Base-by-base conservation (phyloP, 2,113 vertebrate species). In the Rattus rattus region DNA sequence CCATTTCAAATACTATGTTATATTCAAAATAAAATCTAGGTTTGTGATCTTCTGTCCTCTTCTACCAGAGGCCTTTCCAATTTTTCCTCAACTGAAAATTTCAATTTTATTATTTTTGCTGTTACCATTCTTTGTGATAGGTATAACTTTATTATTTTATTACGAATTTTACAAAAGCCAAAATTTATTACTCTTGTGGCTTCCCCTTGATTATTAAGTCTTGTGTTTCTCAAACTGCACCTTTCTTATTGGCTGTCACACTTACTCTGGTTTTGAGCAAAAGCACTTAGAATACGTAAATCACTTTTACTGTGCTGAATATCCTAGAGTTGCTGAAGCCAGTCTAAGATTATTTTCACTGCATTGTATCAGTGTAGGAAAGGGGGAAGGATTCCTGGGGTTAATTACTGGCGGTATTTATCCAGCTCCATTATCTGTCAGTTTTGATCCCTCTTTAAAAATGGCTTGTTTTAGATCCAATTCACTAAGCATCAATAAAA, bases 401-500 rank as follows among this genome's bases (percentile, higher is more conserved):
- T 98, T 3, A 98, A 98, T 98, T 97, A 97, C 93, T 97, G 79
- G 94, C 95, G 96, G 87, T 98, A 90, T 98, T 98, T 98, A 98
- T 73, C 93, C 75, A 96, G 95, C 97, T 96, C 96, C 52, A 39
- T 70, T 96, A 96, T 97, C 97, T 98, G 97, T 98, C 96, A 97
- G 94, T 86, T 98, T 98, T 97, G 63, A 92, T 96, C 98, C 88
- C 72, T 36, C 59, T 98, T 88, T 80, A 98, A 94, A 96, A 98
- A 94, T 92, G 52, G 2, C 79, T 97, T 86, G 97, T 97, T 98
- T 98, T 96, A 97, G 86, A 98, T 98, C 89, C 94, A 98, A 97
- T 98, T 98, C 98, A 98, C 97, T 88, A 94, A 97, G 85, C 97
- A 98, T 98, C 97, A 98, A 98, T 98, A 98, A 98, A 98, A 98